phyloP scores from a whole-genome alignment of 2,113 vertebrate species.

The Bos taurus region ARS-UCD2.0 NC_037351.1:57225501-57226000 shows the following conservation, averaged over 20 bases:
- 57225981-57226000: not conserved
- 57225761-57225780: not conserved
- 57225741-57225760: not conserved
- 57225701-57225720: not conserved
- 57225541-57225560: not conserved
- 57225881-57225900: not conserved
- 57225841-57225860: rapidly evolving
- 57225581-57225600: not conserved
- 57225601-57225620: not conserved
- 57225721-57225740: not conserved
- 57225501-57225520: rapidly evolving
- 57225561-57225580: not conserved
- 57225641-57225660: not conserved
- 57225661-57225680: not conserved
- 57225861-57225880: not conserved
- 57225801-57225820: not conserved
- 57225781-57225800: not conserved
- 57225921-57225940: not conserved
- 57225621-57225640: not conserved
- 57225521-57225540: not conserved
- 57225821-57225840: not conserved
- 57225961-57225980: not conserved
- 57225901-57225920: not conserved
- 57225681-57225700: not conserved
- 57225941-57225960: not conserved